Conservation (phyloP, 2,113 vertebrate species). For the Myotis yumanensis region DNA sequence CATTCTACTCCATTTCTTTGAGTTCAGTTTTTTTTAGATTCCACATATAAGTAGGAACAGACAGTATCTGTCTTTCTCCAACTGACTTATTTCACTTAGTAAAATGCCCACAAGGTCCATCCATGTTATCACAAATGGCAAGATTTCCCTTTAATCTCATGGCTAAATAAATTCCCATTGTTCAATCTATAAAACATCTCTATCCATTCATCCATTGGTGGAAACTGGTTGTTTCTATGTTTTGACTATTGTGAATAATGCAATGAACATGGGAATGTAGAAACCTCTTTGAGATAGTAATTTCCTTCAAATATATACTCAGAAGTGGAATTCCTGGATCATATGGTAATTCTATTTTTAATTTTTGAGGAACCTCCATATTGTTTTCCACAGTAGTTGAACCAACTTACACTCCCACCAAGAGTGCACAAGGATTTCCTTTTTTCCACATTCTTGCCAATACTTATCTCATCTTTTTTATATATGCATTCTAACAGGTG, state of each 20-base stretch:
- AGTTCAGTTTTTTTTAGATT: background rate
- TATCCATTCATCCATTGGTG: background rate
- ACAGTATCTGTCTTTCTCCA: background rate
- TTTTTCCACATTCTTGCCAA: background rate
- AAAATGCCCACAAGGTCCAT: background rate
- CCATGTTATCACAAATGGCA: background rate
- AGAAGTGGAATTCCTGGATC: background rate
- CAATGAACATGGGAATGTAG: background rate
- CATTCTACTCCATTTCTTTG: background rate
- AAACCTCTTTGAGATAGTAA: background rate
- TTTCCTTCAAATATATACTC: background rate
- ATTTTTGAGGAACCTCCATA: background rate
- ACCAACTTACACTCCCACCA: background rate
- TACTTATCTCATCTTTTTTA: background rate
- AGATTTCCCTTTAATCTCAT: background rate
- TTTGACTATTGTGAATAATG: background rate
- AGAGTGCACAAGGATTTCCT: background rate
- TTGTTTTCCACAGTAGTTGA: background rate
- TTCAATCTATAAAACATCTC: background rate
- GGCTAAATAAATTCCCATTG: background rate
- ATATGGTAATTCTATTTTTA: background rate
- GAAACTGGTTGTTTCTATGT: background rate
- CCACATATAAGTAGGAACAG: background rate
- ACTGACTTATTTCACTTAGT: background rate
- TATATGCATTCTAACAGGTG: background rate